Percentiles rank a stretch among this genome's conserved stretches.
Evolutionary conservation across 2,888 invertebrate species (phyloP).

Genomic region (Ceratothoa steindachneri): DNA sequence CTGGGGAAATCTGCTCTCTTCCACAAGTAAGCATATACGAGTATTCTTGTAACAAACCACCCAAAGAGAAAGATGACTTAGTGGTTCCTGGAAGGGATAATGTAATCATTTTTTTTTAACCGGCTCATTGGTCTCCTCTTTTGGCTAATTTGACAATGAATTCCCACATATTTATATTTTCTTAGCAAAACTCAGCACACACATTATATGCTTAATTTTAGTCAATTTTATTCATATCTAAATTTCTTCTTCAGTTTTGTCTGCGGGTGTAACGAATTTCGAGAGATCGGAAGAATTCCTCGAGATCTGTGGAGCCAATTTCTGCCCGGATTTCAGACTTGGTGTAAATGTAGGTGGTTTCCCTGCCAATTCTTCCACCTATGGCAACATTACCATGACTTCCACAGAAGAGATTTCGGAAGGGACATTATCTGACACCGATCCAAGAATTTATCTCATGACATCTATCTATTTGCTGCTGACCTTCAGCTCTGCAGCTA

Average conservation of each 20-base stretch:
- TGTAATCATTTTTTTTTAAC: too few species aligned
- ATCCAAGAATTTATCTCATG: constrained; percentile 66
- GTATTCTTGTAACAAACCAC: not conserved
- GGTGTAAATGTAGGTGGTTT: not conserved
- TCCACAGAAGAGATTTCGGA: not conserved
- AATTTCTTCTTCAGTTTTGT: constrained; percentile 61
- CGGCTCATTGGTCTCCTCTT: too few species aligned
- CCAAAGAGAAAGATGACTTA: too few species aligned
- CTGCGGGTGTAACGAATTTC: constrained; percentile 68
- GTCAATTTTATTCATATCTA: too few species aligned
- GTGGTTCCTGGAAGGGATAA: too few species aligned
- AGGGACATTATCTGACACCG: not conserved
- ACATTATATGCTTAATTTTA: too few species aligned
- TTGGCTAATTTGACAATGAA: too few species aligned
- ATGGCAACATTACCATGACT: not conserved
- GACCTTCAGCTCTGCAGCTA: constrained; percentile 75
- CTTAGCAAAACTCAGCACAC: too few species aligned
- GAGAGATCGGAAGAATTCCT: constrained; percentile 29
- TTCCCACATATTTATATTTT: too few species aligned
- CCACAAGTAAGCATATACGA: constrained; percentile 67
- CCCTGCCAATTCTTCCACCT: constrained; percentile 48
- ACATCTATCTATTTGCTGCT: constrained; percentile 83
- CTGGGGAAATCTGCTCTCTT: constrained; percentile 94
- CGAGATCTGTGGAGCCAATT: constrained; percentile 56
- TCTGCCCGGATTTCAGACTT: constrained; percentile 58